Evolutionary conservation across 2,888 invertebrate species (phyloP).

Genomic region (Crossocerus cetratus): DNA sequence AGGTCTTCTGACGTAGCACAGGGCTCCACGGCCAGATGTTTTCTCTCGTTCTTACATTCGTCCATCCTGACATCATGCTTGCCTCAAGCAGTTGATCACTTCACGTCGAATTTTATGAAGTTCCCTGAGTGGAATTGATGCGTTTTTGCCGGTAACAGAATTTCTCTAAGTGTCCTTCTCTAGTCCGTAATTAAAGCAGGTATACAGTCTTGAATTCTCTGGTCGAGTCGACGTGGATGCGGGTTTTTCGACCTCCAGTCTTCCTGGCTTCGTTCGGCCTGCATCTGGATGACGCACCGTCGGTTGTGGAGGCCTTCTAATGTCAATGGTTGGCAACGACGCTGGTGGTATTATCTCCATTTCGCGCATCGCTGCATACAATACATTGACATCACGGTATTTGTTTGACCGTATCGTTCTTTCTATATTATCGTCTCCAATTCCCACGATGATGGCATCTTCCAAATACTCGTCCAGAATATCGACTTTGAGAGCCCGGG

Average conservation of each 20-base stretch:
- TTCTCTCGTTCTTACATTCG: too few species aligned
- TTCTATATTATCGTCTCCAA: neutral
- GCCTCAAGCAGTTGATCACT: too few species aligned
- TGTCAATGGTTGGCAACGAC: neutral
- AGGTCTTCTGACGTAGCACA: too few species aligned
- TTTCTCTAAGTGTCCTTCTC: neutral
- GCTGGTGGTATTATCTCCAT: neutral
- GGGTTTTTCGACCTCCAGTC: neutral
- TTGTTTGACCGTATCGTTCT: neutral
- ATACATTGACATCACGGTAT: neutral
- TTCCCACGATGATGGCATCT: neutral
- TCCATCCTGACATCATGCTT: too few species aligned
- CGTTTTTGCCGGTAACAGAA: neutral
- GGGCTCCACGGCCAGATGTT: too few species aligned
- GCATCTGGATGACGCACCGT: neutral
- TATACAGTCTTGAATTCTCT: neutral
- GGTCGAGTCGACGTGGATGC: neutral
- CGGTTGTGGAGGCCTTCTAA: neutral
- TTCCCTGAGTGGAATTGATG: too few species aligned
- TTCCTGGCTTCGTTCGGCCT: neutral
- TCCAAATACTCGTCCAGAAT: conserved; percentile 2
- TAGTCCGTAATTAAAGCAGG: neutral
- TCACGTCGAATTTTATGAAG: too few species aligned
- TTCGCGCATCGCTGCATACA: neutral
- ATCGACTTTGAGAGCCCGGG: neutral